These are phyloP conservation scores for Hoplostethus mediterraneus DNA, from an alignment of 2,797 vertebrate genomes.

Conservation along the genomic window DNA sequence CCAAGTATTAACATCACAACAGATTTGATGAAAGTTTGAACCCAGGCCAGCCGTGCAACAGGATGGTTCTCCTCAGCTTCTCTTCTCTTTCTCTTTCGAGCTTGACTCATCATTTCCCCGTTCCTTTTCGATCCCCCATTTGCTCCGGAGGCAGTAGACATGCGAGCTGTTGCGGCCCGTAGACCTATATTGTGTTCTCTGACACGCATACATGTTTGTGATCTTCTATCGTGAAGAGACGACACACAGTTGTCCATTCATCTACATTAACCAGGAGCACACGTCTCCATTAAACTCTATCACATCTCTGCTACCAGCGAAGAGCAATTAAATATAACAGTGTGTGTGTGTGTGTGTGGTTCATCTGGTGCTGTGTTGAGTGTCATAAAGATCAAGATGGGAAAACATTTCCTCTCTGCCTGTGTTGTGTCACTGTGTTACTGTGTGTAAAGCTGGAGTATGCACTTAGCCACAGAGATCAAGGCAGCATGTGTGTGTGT, in stretches of 20 bases:
- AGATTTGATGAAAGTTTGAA: not conserved
- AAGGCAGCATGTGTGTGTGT: slow-evolving; percentile 53
- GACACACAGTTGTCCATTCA: slow-evolving; percentile 1
- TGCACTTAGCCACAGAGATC: slow-evolving; percentile 60
- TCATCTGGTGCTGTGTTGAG: slow-evolving; percentile 23
- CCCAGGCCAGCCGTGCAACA: not conserved
- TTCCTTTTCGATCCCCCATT: not conserved
- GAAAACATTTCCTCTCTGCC: slow-evolving; percentile 6
- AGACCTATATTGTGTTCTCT: not conserved
- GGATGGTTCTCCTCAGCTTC: too few relatives aligned
- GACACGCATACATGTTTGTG: too few relatives aligned
- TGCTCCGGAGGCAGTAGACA: too few relatives aligned
- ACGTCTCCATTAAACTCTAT: not conserved
- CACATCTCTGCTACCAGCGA: not conserved
- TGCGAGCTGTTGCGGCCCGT: too few relatives aligned
- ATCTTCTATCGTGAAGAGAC: not conserved
- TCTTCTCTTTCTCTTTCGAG: too few relatives aligned
- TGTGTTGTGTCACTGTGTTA: slow-evolving; percentile 2
- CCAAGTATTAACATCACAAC: not conserved
- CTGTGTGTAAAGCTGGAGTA: slow-evolving; percentile 31
- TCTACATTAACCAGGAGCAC: not conserved
- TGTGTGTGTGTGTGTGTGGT: not conserved
- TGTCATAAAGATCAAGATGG: slow-evolving; percentile 3
- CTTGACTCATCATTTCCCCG: not conserved
- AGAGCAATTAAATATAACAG: not conserved